Base-by-base conservation (phyloP, 1,140 invertebrate genomes). In the Acarapis woodi region DNA sequence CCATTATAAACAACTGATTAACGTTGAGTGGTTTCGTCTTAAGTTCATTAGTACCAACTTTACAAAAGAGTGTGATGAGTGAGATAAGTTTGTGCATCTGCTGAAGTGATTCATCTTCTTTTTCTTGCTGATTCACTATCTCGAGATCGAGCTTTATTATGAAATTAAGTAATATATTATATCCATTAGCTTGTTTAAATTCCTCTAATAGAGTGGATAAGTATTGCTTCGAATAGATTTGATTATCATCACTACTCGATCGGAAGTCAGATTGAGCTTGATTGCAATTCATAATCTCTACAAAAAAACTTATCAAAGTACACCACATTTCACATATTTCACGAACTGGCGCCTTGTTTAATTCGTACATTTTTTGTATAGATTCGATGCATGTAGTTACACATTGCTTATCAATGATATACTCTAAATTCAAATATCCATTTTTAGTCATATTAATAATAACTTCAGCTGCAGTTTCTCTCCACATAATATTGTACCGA, bases 251-350 rank as follows among this genome's bases (percentile, higher is more conserved):
- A 96, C 58, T 96, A 87, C 54, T 96, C 88, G 43, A 96, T 54
- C 42, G 97, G 61, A 44, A 72, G 69, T 12, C 19, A 12, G 12
- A 38, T 24, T 3, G 30, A 21, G 3, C 18, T 18, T 9, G 18
- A 28, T 35, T 15, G 15, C 32, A 15, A 35, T 16, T 20, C 6
- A 14, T 24, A 26, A 42, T 15, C 53, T 94, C 85, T 62, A 93
- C 93, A 34, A 96, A 63, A 55, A 96, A 88, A 62, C 85, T 93
- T 59, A 96, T 90, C 22, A 94, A 71, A 10, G 83, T 85, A 23
- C 88, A 79, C 61, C 96, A 87, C 82, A 96, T 93, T 60, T 94
- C 83, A 10, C 90, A 79, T 43, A 90, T 70, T 60, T 96, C 85
- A 47, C 88, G 60, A n/a, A 80, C 80, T 42, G 75, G 75, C 4